Evolutionary conservation across 2,888 invertebrate species (phyloP).

Genomic region (Siphlonurus alternatus): DNA sequence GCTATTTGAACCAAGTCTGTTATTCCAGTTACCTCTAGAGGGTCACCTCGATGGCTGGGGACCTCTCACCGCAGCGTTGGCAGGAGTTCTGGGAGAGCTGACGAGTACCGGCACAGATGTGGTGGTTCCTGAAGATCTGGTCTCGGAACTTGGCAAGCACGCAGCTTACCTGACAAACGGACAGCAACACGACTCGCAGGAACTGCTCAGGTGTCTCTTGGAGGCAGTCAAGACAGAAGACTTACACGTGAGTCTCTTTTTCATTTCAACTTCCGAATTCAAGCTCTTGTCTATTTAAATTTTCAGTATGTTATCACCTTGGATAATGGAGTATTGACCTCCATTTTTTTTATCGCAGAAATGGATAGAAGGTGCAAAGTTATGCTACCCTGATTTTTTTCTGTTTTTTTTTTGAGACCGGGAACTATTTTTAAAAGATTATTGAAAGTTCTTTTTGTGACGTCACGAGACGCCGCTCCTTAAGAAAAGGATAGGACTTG

Average conservation of each 20-base stretch:
- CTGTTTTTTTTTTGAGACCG: no score
- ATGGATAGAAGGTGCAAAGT: no score
- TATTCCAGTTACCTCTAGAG: constrained; percentile 35
- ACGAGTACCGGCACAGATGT: constrained; percentile 30
- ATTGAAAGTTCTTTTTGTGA: no score
- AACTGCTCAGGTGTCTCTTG: constrained; percentile 73
- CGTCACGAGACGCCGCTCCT: no score
- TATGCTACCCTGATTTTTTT: no score
- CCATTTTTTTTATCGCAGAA: no score
- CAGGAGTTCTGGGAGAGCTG: constrained; percentile 50
- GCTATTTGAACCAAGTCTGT: neutral
- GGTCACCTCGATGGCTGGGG: constrained; percentile 53
- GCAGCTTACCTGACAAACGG: neutral
- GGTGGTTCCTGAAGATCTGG: constrained; percentile 8
- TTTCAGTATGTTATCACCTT: no score
- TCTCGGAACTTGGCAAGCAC: neutral
- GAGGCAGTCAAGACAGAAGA: constrained; percentile 69
- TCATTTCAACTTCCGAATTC: no score
- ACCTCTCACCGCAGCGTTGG: constrained; percentile 44
- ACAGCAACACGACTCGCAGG: constrained; percentile 87
- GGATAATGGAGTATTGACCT: no score
- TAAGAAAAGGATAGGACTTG: no score
- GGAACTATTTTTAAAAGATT: no score
- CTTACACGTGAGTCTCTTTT: constrained; percentile 23
- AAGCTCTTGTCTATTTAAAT: no score